Percentiles rank a stretch among this genome's conserved stretches.
These are phyloP conservation scores for Drosophila grimshawi DNA, from an alignment of 1,140 invertebrate genomes.

Conservation along the genomic window DNA sequence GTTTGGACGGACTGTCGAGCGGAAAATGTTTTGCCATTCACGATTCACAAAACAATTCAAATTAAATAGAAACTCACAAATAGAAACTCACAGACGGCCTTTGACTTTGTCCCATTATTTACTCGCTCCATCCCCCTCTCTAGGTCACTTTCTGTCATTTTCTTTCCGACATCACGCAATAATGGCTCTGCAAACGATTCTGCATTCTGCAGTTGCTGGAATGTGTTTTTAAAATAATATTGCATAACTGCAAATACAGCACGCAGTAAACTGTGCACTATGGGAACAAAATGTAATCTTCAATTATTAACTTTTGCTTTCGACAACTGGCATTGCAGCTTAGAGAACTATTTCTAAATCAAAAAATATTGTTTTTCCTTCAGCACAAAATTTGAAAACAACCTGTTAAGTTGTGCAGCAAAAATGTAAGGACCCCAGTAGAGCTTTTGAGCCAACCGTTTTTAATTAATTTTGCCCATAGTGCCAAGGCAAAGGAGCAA, in stretches of 20 bases:
- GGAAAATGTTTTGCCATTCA: conserved; percentile 61
- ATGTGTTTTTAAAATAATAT: conserved; percentile 78
- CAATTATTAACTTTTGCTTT: conserved; percentile 3
- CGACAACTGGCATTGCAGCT: background rate
- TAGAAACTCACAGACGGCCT: conserved; percentile 20
- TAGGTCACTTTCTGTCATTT: background rate
- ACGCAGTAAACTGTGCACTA: conserved; percentile 11
- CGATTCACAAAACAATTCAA: conserved; percentile 70
- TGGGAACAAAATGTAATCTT: background rate
- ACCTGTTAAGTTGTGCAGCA: conserved; percentile 11
- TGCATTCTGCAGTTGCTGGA: conserved; percentile 41
- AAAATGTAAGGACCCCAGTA: background rate
- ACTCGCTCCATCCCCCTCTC: background rate
- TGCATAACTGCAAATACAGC: conserved; percentile 66
- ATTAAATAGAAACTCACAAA: conserved; percentile 73
- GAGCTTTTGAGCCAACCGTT: background rate
- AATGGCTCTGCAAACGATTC: background rate
- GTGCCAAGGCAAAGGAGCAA: conserved; percentile 17
- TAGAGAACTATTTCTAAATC: background rate
- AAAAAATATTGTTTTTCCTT: background rate
- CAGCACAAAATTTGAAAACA: background rate
- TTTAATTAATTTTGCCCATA: background rate
- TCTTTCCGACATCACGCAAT: conserved; percentile 1
- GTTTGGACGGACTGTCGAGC: conserved; percentile 21
- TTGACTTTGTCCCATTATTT: background rate